A percentile compares a stretch with the other conserved stretches of the same genome.
phyloP scores from a whole-genome alignment of 2,113 vertebrate genomes.

The Phycodurus eques region DNA sequence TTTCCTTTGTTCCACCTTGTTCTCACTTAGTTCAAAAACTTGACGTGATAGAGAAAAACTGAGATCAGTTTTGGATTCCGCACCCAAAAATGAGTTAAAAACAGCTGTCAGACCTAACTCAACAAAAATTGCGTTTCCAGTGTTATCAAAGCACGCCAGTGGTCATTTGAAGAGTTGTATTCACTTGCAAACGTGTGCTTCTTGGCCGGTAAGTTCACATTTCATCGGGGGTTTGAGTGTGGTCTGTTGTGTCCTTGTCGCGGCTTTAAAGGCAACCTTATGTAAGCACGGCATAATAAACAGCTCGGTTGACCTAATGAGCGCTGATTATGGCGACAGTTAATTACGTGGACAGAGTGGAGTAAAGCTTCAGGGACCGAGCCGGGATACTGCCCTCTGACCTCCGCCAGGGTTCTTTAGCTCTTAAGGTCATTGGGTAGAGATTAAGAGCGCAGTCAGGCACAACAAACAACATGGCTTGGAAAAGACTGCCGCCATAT shows the following conservation, averaged over 20 bases:
- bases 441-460: slow-evolving; percentile 39
- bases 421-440: slow-evolving; percentile 44
- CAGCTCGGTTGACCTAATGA: slow-evolving; percentile 43
- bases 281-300: slow-evolving; percentile 39
- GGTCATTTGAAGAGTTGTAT: neutral
- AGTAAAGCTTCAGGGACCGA: slow-evolving; percentile 38
- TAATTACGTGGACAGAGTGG: slow-evolving; percentile 57
- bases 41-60: too few relatives aligned
- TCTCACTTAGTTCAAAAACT: too few relatives aligned
- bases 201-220: neutral
- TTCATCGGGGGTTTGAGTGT: neutral
- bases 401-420: slow-evolving; percentile 22
- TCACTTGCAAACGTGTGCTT: neutral
- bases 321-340: slow-evolving; percentile 47
- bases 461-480: slow-evolving; percentile 28
- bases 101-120: too few relatives aligned
- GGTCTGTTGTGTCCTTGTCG: slow-evolving; percentile 1
- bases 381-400: slow-evolving; percentile 49
- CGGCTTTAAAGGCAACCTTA: slow-evolving; percentile 26
- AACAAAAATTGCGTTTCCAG: too few relatives aligned
- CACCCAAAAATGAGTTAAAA: too few relatives aligned
- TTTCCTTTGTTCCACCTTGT: too few relatives aligned
- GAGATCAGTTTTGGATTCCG: too few relatives aligned
- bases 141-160: neutral
- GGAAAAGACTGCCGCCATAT: neutral